Evolutionary conservation across 2,113 vertebrate species (phyloP).

Genomic region (Athene noctua): DNA sequence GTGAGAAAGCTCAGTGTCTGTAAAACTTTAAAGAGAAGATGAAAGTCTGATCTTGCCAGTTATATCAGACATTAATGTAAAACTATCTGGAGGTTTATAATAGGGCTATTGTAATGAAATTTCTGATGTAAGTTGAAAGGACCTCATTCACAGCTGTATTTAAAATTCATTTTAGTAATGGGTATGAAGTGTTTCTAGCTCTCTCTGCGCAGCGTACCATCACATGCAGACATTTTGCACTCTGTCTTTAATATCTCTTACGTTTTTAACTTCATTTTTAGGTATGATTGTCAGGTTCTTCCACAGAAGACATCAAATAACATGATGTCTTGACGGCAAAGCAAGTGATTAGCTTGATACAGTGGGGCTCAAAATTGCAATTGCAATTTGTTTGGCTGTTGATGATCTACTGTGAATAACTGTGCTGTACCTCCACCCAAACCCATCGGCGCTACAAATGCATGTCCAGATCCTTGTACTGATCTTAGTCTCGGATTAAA

Average conservation of each 20-base stretch:
- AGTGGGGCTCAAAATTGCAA: background rate
- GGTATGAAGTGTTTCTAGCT: background rate
- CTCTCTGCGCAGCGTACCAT: background rate
- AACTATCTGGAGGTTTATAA: background rate
- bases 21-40: background rate
- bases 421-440: background rate
- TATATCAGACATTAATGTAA: background rate
- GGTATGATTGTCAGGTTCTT: rapidly evolving
- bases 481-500: rapidly evolving
- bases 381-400: background rate
- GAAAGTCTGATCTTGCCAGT: background rate
- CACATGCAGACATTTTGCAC: rapidly evolving
- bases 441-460: background rate
- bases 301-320: background rate
- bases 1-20: background rate
- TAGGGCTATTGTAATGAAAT: background rate
- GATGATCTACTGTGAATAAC: no score
- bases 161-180: background rate
- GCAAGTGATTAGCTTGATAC: background rate
- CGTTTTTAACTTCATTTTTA: background rate
- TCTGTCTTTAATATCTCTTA: background rate
- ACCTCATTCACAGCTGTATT: background rate
- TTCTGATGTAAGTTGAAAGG: background rate
- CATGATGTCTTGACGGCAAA: background rate
- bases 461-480: background rate